phyloP scores from a whole-genome alignment of 2,113 vertebrate genomes.

The mouse (Mus musculus) region GRCm39 chr12:45929501-45930000 shows the following conservation, averaged over 20 bases:
- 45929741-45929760: not conserved
- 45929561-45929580: not conserved
- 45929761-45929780: not conserved
- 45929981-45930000: not conserved
- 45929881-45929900: not conserved
- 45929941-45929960: not conserved
- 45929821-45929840: conserved; percentile 40
- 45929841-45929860: conserved; percentile 12
- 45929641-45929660: not conserved
- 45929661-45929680: not conserved
- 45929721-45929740: not conserved
- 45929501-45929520: too few species aligned
- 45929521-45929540: not conserved
- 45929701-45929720: not conserved
- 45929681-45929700: not conserved
- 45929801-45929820: conserved; percentile 18
- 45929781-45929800: not conserved
- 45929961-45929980: not conserved
- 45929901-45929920: not conserved
- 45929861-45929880: not conserved
- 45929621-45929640: not conserved
- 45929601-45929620: too few species aligned
- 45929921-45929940: not conserved
- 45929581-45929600: not conserved
- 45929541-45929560: not conserved